Evolutionary conservation across 2,797 vertebrate genomes (phyloP), one percentile per base, ranked within the genome.

Genomic region (Tiaroga cobitis): DNA sequence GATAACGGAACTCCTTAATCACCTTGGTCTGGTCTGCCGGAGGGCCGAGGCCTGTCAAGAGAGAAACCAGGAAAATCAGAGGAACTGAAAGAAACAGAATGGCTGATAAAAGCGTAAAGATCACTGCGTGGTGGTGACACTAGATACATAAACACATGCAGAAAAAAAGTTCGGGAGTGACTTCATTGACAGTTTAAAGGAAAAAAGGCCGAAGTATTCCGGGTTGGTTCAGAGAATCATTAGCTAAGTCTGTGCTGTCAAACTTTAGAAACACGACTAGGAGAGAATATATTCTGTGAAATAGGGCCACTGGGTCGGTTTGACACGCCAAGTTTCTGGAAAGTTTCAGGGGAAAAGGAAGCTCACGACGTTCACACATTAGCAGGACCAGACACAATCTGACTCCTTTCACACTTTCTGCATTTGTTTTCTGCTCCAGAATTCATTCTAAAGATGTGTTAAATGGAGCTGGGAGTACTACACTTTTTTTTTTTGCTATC

Each of bases 21-120:
- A 98, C 97, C 90, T 97, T 92, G 2, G 97, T 98, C 92, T 97
- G 96, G 91, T 98, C 97, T 1, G 97, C 96, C 0, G 97, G 97
- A 0, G 97, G 97, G 7, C 93, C 90, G 0, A 93, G 92, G 65
- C 97, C 97, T 98, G 74, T 73, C 78, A 75, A 16, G 16, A 85
- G 32, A 81, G 49, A 89, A 86, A 76, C 18, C 63, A 82, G 21
- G 21, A 75, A 39, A 34, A 65, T 70, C 37, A 54, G 39, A 74
- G 46, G 21, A 86, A 51, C 72, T 67, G 21, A 34, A 61, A 65
- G 29, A 51, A 79, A 70, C 15, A 4, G 18, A 70, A 34, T 13
- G 4, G 6, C 24, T 41, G 51, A 43, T 34, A n/a, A 80, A 29
- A 73, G 19, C 3, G 34, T 63, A 24, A 32, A 67, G 61, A 86